Evolutionary conservation across 2,888 invertebrate species (phyloP), one percentile per base, ranked within the genome.

Genomic region (Julus scanicus): DNA sequence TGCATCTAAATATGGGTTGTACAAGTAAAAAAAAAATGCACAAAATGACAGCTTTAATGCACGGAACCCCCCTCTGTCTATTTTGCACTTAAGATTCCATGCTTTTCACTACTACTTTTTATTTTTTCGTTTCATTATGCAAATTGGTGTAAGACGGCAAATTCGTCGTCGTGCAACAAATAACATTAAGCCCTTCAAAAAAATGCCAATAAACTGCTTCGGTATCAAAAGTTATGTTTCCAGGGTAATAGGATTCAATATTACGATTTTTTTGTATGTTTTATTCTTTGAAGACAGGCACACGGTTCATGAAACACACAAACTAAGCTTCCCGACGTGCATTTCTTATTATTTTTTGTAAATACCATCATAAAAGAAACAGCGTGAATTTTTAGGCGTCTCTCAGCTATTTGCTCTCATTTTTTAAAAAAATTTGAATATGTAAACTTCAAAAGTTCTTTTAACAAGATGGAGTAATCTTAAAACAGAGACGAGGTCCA

Each of bases 171-270:
- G n/a, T n/a, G 17, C 63, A 63, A 63, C 63, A n/a, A 63, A 63
- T 63, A 63, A 63, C 63, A 63, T 63, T 63, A 63, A 63, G 63
- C 63, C n/a, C 63, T 63, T 63, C n/a, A n/a, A n/a, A 6, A n/a
- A 53, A 63, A 63, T n/a, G 63, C 63, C 63, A 63, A 63, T 63
- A 63, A 63, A 17, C 63, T 17, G n/a, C 63, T 63, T 63, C 4
- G 63, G 63, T 63, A 63, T 63, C 63, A 63, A 63, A 63, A 63
- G 63, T 63, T 63, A 63, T 63, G 63, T 63, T 63, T 63, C 63
- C 63, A 63, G 63, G 63, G 63, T 63, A n/a, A 63, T 63, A 63
- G n/a, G 63, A 63, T 63, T 63, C 63, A 63, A 63, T 63, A 63
- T 63, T 63, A 6, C n/a, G 63, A n/a, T 17, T 6, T 63, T 63